Base-by-base conservation (phyloP, 2,888 invertebrate species). In the Heliconius charithonia region DNA sequence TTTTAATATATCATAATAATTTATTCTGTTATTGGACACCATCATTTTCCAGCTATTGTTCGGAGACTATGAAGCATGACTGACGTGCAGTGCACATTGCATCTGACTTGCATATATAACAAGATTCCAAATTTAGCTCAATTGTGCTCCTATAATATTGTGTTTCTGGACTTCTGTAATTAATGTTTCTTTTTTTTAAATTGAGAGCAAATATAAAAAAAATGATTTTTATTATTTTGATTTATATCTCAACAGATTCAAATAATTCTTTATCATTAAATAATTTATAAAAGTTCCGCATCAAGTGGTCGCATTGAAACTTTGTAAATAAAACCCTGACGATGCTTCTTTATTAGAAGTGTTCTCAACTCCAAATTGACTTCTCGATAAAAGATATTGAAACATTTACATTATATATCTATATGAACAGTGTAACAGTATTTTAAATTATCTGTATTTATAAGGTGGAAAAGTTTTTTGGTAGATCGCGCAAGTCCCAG, bases 71-170 rank as follows among this genome's bases (percentile, higher is more conserved):
- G n/a, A 29, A 71, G 22, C 56, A 41, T 41, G 71, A 29, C 2
- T 41, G 71, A 29, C 2, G 22, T 56, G 29, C 51, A 45, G 22
- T 22, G 16, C 32, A 27, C 29, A 51, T 10, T 27, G 71, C 27
- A 41, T 67, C 37, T 27, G 56, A 32, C 29, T 56, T 71, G 56
- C 56, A 71, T 71, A 56, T 71, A 41, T 67, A 41, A 67, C 32
- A 32, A 71, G 29, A 71, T 56, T 71, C 56, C 71, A 29, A 22
- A 56, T 32, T 71, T 22, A 70, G 27, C 76, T 76, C 70, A 62
- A 63, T 59, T 75, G 67, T 75, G 22, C 63, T 62, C 9, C 41
- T 62, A 62, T 70, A 62, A 45, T 76, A 45, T 56, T 29, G 22
- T 56, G 56, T 37, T 37, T 37, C 19, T 51, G 19, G 7, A 51